Evolutionary conservation across 2,888 invertebrate genomes (phyloP).

Genomic region (Creontiades dilutus): DNA sequence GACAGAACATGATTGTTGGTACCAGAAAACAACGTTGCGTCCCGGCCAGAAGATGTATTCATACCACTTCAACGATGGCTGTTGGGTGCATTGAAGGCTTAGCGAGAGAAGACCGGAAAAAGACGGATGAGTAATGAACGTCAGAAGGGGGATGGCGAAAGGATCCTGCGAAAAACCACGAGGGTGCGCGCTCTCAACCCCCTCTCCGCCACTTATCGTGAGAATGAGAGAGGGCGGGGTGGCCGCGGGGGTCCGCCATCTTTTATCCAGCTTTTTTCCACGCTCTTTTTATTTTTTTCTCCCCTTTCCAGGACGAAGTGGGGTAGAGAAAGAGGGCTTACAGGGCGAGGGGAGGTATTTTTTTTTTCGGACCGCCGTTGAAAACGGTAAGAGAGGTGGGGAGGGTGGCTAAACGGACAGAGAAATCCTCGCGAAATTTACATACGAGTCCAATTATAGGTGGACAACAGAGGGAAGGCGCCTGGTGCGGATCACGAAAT

Average conservation of each 20-base stretch:
- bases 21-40: not conserved
- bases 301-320: not conserved
- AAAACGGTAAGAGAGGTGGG: not conserved
- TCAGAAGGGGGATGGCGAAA: not conserved
- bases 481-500: constrained; percentile 22
- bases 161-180: constrained; percentile 36
- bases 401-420: constrained; percentile 20
- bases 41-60: not conserved
- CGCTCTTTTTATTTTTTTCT: not conserved
- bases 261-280: constrained; percentile 9
- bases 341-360: not conserved
- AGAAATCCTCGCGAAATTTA: constrained; percentile 36
- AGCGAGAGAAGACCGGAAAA: not conserved
- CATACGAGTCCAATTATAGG: constrained; percentile 42
- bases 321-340: not conserved
- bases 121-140: constrained; percentile 40
- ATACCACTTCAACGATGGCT: not conserved
- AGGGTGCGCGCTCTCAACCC: constrained; percentile 22
- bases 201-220: not conserved
- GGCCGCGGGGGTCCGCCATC: constrained; percentile 25
- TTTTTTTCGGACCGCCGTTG: not conserved
- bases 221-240: constrained; percentile 22
- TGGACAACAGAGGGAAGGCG: constrained; percentile 12
- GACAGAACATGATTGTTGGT: not conserved
- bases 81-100: not conserved